Evolutionary conservation across 2,113 vertebrate species (phyloP).

Genomic region (Anguilla rostrata): DNA sequence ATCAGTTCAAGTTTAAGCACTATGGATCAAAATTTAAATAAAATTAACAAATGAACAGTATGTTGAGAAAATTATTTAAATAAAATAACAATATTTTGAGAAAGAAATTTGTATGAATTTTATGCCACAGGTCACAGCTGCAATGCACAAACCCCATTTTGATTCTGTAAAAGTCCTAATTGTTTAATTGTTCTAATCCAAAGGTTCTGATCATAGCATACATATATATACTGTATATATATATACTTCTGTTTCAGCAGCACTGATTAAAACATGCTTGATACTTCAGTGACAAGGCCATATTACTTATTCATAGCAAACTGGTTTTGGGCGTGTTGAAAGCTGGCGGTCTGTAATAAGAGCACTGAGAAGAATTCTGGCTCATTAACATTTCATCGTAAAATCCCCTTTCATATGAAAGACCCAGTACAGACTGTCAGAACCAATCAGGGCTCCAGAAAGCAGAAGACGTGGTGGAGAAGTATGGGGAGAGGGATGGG

Average conservation of each 20-base stretch:
- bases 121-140: conserved; percentile 31
- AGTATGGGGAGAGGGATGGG: conserved; percentile 32
- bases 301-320: conserved; percentile 93
- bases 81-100: background rate
- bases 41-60: background rate
- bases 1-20: background rate
- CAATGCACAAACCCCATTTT: background rate
- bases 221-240: conserved; percentile 36
- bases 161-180: conserved; percentile 56
- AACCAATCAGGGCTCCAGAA: conserved; percentile 83
- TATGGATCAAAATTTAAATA: background rate
- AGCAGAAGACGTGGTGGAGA: conserved; percentile 65
- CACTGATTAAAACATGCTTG: conserved; percentile 83
- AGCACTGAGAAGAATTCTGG: conserved; percentile 84
- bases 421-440: conserved; percentile 89
- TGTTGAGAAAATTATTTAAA: background rate
- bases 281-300: conserved; percentile 83
- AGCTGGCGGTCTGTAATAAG: conserved; percentile 87
- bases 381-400: conserved; percentile 92
- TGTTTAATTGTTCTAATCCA: conserved; percentile 40
- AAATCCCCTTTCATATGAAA: conserved; percentile 90
- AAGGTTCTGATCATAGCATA: conserved; percentile 55
- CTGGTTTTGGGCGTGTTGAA: conserved; percentile 86
- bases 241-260: conserved; percentile 59
- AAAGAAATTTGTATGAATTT: background rate